phyloP scores from a whole-genome alignment of 2,888 invertebrate genomes.

The Quadriops clusia region DNA sequence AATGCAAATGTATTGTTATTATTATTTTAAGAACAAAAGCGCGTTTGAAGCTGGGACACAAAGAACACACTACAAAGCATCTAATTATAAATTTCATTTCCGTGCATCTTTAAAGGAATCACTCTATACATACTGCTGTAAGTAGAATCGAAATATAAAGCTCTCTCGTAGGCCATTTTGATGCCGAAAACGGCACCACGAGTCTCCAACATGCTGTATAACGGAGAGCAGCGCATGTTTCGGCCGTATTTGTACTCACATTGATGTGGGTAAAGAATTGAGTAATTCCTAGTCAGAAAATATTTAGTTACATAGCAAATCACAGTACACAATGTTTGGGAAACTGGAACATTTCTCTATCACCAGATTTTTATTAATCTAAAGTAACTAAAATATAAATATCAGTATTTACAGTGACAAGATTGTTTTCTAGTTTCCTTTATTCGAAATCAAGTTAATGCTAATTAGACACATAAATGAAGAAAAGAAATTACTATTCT shows the following conservation, averaged over 20 bases:
- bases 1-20: too few relatives aligned
- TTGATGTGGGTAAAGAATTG: conserved; percentile 45
- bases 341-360: too few relatives aligned
- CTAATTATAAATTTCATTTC: background rate
- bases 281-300: conserved; percentile 38
- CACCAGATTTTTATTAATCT: too few relatives aligned
- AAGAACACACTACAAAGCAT: conserved; percentile 6
- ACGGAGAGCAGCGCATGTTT: conserved; percentile 51
- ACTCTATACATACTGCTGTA: conserved; percentile 36
- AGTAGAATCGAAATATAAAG: conserved; percentile 52
- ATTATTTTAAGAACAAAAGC: too few relatives aligned
- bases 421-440: too few relatives aligned
- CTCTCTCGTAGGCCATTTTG: conserved; percentile 59
- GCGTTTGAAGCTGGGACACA: background rate
- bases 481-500: too few relatives aligned
- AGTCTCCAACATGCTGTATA: conserved; percentile 53
- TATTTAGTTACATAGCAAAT: conserved; percentile 3
- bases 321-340: too few relatives aligned
- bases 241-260: conserved; percentile 50
- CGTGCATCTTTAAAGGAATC: conserved; percentile 1
- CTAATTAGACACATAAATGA: too few relatives aligned
- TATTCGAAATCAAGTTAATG: too few relatives aligned
- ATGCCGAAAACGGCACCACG: conserved; percentile 56
- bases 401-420: too few relatives aligned
- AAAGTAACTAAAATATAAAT: too few relatives aligned